Conservation (phyloP, 1,140 invertebrate genomes). For the Tenebrio molitor region DNA sequence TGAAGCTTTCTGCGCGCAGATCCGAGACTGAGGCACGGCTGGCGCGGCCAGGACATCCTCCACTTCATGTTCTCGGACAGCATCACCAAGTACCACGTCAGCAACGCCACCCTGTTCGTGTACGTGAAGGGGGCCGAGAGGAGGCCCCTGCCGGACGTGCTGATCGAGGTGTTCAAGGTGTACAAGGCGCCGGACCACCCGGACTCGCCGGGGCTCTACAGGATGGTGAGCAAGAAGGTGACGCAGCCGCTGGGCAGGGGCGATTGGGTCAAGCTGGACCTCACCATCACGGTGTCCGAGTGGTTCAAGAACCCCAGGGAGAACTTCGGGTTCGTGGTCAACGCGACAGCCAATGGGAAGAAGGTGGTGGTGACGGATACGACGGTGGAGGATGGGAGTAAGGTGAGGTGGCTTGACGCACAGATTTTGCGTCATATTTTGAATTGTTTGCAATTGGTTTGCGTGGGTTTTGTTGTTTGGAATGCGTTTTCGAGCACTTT, state of each 20-base stretch:
- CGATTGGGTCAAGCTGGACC: slow-evolving; percentile 81
- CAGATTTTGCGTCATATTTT: no score
- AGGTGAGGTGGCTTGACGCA: slow-evolving; percentile 55
- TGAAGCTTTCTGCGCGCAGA: no score
- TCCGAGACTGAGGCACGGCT: slow-evolving; percentile 65
- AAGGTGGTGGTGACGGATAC: slow-evolving; percentile 60
- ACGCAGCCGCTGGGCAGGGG: slow-evolving; percentile 68
- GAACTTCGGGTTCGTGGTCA: slow-evolving; percentile 81
- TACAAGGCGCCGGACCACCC: slow-evolving; percentile 55
- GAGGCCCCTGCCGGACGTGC: slow-evolving; percentile 52
- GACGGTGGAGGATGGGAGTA: slow-evolving; percentile 56
- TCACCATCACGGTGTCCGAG: slow-evolving; percentile 81
- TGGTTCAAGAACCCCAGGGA: slow-evolving; percentile 81
- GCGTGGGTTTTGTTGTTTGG: no score
- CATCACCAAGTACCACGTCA: slow-evolving; percentile 67
- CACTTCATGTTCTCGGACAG: slow-evolving; percentile 70
- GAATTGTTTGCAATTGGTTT: no score
- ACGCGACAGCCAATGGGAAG: slow-evolving; percentile 70
- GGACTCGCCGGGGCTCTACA: slow-evolving; percentile 54
- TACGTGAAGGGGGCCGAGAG: slow-evolving; percentile 64
- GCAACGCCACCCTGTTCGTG: slow-evolving; percentile 68
- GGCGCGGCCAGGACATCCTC: slow-evolving; percentile 65
- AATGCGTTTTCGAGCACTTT: no score
- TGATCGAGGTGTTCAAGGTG: slow-evolving; percentile 63
- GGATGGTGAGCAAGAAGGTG: slow-evolving; percentile 55